These are phyloP conservation scores for Epinephelus awoara DNA, from an alignment of 2,797 vertebrate genomes.

Conservation along the genomic window DNA sequence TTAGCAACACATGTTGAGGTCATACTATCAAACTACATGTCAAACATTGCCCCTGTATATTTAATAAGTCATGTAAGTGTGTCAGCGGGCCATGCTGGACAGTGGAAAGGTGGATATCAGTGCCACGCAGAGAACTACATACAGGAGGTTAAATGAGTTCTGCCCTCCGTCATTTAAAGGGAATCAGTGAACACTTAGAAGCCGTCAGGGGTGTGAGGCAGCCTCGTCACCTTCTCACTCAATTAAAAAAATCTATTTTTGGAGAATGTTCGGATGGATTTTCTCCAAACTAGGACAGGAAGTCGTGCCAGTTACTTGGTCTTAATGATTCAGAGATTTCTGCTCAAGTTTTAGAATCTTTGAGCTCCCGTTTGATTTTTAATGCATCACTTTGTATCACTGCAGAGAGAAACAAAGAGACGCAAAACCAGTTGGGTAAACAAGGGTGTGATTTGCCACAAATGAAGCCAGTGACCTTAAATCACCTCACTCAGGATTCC, in stretches of 20 bases:
- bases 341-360: conserved; percentile 31
- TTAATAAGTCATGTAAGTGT: conserved; percentile 1
- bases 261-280: conserved; percentile 62
- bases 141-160: conserved; percentile 19
- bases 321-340: conserved; percentile 53
- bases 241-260: conserved; percentile 64
- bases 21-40: neutral
- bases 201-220: conserved; percentile 21
- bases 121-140: neutral
- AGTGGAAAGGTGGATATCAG: neutral
- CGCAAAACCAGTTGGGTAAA: conserved; percentile 7
- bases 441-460: neutral
- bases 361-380: conserved; percentile 22
- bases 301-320: conserved; percentile 54
- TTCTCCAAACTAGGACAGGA: conserved; percentile 64
- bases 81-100: conserved; percentile 16
- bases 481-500: neutral
- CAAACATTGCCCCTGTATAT: neutral
- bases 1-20: neutral
- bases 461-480: neutral
- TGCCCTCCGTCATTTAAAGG: neutral
- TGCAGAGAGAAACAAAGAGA: neutral
- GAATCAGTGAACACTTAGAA: conserved; percentile 33
- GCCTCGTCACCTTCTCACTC: conserved; percentile 45
- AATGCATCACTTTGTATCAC: conserved; percentile 18